A percentile compares a stretch with the other conserved stretches of the same genome.
Conservation (phyloP, 2,888 invertebrate species). For the Tetragonisca angustula region DNA sequence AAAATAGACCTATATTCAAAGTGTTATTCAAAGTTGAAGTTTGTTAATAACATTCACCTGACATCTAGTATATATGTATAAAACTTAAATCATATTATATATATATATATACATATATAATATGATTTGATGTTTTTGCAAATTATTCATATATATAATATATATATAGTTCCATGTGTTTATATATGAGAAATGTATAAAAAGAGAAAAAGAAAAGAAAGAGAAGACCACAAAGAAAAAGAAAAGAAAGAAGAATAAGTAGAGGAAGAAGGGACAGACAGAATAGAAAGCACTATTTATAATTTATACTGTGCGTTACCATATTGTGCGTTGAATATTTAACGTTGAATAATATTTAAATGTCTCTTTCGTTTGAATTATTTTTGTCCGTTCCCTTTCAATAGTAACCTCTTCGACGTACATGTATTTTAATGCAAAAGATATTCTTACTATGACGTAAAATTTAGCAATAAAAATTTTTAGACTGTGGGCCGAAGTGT, state of each 20-base stretch:
- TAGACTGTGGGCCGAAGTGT: conserved; percentile 99
- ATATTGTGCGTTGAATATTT: not conserved
- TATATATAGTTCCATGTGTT: not conserved
- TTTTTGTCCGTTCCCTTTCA: not conserved
- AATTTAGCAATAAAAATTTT: conserved; percentile 73
- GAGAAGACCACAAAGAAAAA: not conserved
- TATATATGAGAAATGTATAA: not conserved
- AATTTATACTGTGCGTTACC: not conserved
- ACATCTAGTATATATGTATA: too few species aligned
- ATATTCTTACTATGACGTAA: not conserved
- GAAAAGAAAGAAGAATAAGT: not conserved
- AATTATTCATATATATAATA: too few species aligned
- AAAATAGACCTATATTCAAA: not conserved
- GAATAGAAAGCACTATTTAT: not conserved
- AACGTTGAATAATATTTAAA: not conserved
- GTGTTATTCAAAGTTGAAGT: not conserved
- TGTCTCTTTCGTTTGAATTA: not conserved
- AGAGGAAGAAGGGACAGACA: not conserved
- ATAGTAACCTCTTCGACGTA: not conserved
- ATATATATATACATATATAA: too few species aligned
- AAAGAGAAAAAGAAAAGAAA: not conserved
- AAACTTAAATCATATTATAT: too few species aligned
- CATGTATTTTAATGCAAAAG: conserved; percentile 30
- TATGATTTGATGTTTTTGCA: too few species aligned
- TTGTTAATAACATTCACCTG: not conserved